Conservation (phyloP, 2,113 vertebrate genomes). For the Trichechus manatus region DNA sequence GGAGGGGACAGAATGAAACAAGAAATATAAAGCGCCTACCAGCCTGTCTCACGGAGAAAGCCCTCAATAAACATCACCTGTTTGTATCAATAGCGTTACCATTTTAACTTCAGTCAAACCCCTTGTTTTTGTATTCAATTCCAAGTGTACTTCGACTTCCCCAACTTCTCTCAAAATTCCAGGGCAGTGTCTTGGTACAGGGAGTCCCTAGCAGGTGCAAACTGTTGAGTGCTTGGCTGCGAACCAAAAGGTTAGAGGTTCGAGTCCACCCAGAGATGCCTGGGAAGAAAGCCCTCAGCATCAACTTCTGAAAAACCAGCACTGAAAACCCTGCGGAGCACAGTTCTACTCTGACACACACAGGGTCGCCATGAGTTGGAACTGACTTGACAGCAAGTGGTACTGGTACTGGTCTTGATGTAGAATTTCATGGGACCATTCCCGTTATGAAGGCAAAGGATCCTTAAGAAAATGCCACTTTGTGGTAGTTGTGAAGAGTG, state of each 20-base stretch:
- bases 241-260: not conserved
- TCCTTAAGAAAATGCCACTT: constrained; percentile 44
- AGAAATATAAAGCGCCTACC: not conserved
- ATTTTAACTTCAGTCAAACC: not conserved
- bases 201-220: not conserved
- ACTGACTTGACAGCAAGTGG: not conserved
- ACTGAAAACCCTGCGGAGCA: not conserved
- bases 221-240: not conserved
- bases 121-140: not conserved
- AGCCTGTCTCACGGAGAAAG: not conserved
- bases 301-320: not conserved
- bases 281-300: not conserved
- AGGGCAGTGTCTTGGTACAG: not conserved
- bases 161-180: constrained; percentile 20
- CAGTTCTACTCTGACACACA: not conserved
- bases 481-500: not conserved
- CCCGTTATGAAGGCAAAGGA: not conserved
- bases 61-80: not conserved
- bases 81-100: not conserved
- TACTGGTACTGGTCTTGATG: not conserved
- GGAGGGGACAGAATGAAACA: not conserved
- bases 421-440: not conserved
- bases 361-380: not conserved
- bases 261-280: not conserved
- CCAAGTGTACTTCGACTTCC: not conserved